Percentiles rank a stretch among this genome's conserved stretches.
Evolutionary conservation across 2,113 vertebrate genomes (phyloP).

Genomic region (Petromus typicus): DNA sequence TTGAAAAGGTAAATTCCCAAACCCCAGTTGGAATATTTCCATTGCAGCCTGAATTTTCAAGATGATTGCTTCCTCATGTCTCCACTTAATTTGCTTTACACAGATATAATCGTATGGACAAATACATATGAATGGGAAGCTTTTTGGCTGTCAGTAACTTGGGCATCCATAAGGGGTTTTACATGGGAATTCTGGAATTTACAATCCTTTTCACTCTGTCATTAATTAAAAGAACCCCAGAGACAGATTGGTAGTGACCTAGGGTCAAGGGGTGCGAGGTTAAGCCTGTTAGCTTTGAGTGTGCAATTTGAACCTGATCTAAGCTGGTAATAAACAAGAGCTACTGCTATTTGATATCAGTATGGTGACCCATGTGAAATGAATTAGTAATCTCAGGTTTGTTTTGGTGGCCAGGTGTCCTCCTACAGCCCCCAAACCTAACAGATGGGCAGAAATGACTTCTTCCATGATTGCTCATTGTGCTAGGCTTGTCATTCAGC

Average conservation of each 20-base stretch:
- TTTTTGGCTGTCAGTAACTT: conserved; percentile 40
- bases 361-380: conserved; percentile 66
- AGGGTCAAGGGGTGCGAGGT: conserved; percentile 73
- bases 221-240: conserved; percentile 73
- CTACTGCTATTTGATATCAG: conserved; percentile 61
- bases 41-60: conserved; percentile 59
- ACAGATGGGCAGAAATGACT: conserved; percentile 26
- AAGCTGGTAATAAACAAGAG: conserved; percentile 68
- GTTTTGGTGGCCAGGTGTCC: conserved; percentile 65
- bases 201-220: conserved; percentile 58
- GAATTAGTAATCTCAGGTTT: conserved; percentile 31
- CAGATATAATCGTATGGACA: conserved; percentile 59
- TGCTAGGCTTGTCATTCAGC: conserved; percentile 23
- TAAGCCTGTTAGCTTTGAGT: conserved; percentile 70
- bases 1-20: conserved; percentile 63
- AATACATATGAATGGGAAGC: conserved; percentile 45
- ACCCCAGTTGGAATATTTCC: conserved; percentile 45
- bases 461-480: neutral
- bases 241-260: conserved; percentile 70
- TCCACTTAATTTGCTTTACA: conserved; percentile 59
- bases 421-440: neutral
- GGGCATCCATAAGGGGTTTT: conserved; percentile 23
- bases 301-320: conserved; percentile 66
- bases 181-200: conserved; percentile 68
- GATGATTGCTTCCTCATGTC: conserved; percentile 59